Base-by-base conservation (phyloP, 2,797 vertebrate genomes). In the Gambelia wislizenii region DNA sequence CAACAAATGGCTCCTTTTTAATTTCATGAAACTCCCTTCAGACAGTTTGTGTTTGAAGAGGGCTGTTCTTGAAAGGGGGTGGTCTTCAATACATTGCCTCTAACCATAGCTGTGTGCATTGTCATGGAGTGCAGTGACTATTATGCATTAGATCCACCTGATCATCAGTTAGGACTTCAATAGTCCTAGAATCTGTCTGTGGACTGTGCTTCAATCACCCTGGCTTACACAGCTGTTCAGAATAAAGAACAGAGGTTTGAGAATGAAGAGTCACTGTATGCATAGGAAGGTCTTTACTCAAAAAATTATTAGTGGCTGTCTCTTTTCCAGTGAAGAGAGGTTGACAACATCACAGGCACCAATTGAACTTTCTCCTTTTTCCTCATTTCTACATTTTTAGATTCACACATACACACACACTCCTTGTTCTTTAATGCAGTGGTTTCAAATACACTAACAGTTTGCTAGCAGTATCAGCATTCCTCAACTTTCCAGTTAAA, bases 381-480 rank as follows among this genome's bases (percentile, higher is more conserved):
- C 10, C 0, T 2, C 2, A 87, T 91, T 83, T 14, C 69, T 85
- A 25, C 1, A 83, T 76, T 36, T 81, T 2, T 74, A 6, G 2
- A 85, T 87, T 89, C 49, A 3, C 1, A 0, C 7, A 56, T 44
- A 88, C 36, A 44, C 27, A 49, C 36, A 86, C 20, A 36, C 22
- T 67, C 25, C 20, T 47, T 39, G 36, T 54, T 69, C 70, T 89
- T 84, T 75, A 4, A 54, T 89, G 75, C 89, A 91, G 77, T 54
- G 27, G 5, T 70, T 88, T 74, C 25, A 61, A 67, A 16, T 83
- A 61, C 69, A 87, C 20, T 90, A 86, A 82, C 20, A 83, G 0
- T 36, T 84, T 89, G 5, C 10, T 76, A 2, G 0, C 10, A 89
- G 8, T 89, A 87, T 67, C 83, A 56, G 0, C 0, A 92, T 16